These are phyloP conservation scores for Puma concolor DNA, from an alignment of 2,113 vertebrate genomes.

Conservation along the genomic window DNA sequence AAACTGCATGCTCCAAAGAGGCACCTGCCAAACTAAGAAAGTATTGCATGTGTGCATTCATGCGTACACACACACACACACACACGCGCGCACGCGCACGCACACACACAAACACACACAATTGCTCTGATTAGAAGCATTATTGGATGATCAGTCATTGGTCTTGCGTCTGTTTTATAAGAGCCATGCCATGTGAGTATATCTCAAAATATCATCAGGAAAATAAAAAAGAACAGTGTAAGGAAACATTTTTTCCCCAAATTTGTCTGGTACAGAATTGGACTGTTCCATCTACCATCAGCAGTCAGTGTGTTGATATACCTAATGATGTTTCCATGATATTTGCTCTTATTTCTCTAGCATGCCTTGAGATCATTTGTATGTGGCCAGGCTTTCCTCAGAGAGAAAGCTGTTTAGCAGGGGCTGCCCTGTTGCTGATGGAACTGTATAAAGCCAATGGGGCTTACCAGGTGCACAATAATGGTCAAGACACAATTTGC, in stretches of 20 bases:
- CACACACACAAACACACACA: too few species aligned
- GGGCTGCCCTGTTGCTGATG: not conserved
- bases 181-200: not conserved
- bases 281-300: not conserved
- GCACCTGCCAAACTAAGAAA: not conserved
- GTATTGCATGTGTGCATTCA: not conserved
- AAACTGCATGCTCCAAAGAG: not conserved
- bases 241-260: not conserved
- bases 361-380: not conserved
- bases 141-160: not conserved
- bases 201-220: conserved; percentile 28
- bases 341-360: not conserved
- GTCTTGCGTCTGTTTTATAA: not conserved
- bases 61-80: not conserved
- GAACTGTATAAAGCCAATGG: not conserved
- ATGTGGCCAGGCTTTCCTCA: not conserved
- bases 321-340: not conserved
- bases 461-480: not conserved
- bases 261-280: not conserved
- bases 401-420: not conserved
- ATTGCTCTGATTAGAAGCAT: not conserved
- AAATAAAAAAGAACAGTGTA: not conserved
- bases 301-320: not conserved
- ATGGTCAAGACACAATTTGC: conserved; percentile 37
- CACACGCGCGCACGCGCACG: not conserved